Evolutionary conservation across 2,888 invertebrate species (phyloP).

Genomic region (Leucophora obtusa): DNA sequence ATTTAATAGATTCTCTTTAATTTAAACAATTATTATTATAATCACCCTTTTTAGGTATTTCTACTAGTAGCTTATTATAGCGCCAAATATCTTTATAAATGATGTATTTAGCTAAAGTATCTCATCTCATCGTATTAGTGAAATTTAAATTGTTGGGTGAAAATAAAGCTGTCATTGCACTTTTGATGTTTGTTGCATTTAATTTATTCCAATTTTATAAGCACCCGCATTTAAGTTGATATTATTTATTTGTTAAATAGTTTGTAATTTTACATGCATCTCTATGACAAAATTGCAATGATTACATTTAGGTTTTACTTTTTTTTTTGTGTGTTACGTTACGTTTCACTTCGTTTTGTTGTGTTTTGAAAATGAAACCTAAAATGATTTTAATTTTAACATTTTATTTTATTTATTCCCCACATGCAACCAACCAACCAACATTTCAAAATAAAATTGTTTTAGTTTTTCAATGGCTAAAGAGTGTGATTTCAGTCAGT

Average conservation of each 20-base stretch:
- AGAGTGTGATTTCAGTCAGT: not conserved
- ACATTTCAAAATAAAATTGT: slow-evolving; percentile 21
- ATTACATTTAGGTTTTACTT: slow-evolving; percentile 41
- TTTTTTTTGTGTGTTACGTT: not conserved
- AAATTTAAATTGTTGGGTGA: slow-evolving; percentile 33
- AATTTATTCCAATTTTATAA: slow-evolving; percentile 59
- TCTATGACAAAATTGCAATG: slow-evolving; percentile 38
- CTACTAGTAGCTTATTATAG: no score
- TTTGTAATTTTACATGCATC: slow-evolving; percentile 46
- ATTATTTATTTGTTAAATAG: slow-evolving; percentile 21
- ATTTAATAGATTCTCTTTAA: no score
- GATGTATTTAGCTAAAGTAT: no score
- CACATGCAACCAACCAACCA: slow-evolving; percentile 47
- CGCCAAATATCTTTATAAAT: no score
- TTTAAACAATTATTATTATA: no score
- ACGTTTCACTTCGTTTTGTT: not conserved
- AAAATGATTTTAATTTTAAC: slow-evolving; percentile 60
- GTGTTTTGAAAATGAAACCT: slow-evolving; percentile 48
- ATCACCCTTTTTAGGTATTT: no score
- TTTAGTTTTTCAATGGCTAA: slow-evolving; percentile 13
- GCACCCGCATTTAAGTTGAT: slow-evolving; percentile 60
- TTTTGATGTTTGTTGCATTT: slow-evolving; percentile 51
- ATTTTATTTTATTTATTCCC: slow-evolving; percentile 61
- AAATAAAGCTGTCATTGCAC: slow-evolving; percentile 48
- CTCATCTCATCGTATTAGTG: slow-evolving; percentile 22